These are phyloP conservation scores for Zaprionus lachaisei DNA, from an alignment of 1,140 invertebrate genomes.

Conservation along the genomic window DNA sequence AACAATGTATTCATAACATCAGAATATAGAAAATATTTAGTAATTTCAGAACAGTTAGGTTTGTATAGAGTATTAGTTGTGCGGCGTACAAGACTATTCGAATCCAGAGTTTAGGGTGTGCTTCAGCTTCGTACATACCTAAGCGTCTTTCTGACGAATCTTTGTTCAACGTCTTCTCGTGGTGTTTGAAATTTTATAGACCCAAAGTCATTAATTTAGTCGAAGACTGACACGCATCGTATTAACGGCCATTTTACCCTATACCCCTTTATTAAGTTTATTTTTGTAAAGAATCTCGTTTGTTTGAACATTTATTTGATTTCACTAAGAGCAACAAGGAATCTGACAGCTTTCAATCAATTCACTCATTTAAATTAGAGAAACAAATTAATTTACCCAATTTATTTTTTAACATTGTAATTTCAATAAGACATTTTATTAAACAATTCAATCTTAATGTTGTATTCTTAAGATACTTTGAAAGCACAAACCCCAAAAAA, in stretches of 20 bases:
- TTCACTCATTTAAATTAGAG: background rate
- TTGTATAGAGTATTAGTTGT: background rate
- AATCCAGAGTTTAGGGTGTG: conserved; percentile 10
- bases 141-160: background rate
- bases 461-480: background rate
- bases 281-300: conserved; percentile 48
- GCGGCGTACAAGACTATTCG: background rate
- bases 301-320: conserved; percentile 56
- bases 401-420: no score
- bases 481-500: background rate
- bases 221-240: conserved; percentile 61
- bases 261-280: conserved; percentile 16
- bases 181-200: conserved; percentile 50
- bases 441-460: no score
- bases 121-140: conserved; percentile 1
- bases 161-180: conserved; percentile 14
- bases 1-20: background rate
- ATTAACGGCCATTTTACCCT: conserved; percentile 51
- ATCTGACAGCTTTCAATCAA: conserved; percentile 49
- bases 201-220: conserved; percentile 59
- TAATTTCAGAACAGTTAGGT: background rate
- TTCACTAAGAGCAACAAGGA: conserved; percentile 41
- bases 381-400: no score
- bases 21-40: background rate
- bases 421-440: no score